A percentile compares a stretch with the other conserved stretches of the same genome.
Evolutionary conservation across 2,797 vertebrate species (phyloP).

Genomic region (Sebastes hopkinsi): DNA sequence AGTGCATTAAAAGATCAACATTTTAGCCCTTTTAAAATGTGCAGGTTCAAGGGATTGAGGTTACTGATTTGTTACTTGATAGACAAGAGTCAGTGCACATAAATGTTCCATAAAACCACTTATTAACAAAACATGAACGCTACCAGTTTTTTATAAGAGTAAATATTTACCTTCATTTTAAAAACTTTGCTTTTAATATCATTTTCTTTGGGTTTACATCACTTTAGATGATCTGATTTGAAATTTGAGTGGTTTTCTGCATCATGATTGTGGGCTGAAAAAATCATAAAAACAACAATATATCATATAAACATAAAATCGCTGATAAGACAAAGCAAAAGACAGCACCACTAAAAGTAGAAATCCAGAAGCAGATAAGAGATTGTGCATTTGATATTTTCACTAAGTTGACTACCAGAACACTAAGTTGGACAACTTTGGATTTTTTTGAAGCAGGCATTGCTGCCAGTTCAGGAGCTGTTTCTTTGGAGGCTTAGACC

Average conservation of each 20-base stretch:
- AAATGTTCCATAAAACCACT: neutral
- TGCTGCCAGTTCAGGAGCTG: conserved; percentile 37
- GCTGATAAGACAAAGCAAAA: neutral
- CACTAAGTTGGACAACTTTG: neutral
- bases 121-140: neutral
- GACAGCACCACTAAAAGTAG: neutral
- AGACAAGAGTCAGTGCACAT: neutral
- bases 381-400: neutral
- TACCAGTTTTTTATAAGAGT: neutral
- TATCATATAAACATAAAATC: neutral
- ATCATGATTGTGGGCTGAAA: neutral
- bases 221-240: neutral
- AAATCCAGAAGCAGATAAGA: neutral
- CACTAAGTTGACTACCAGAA: neutral
- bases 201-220: neutral
- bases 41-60: neutral
- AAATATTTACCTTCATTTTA: neutral
- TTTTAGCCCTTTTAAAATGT: conserved; percentile 3
- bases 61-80: neutral
- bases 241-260: neutral
- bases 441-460: neutral
- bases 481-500: conserved; percentile 47
- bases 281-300: neutral
- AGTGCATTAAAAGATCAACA: conserved; percentile 14
- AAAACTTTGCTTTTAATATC: neutral